Evolutionary conservation across 1,140 invertebrate genomes (phyloP).

Genomic region (Anoplolepis gracilipes): DNA sequence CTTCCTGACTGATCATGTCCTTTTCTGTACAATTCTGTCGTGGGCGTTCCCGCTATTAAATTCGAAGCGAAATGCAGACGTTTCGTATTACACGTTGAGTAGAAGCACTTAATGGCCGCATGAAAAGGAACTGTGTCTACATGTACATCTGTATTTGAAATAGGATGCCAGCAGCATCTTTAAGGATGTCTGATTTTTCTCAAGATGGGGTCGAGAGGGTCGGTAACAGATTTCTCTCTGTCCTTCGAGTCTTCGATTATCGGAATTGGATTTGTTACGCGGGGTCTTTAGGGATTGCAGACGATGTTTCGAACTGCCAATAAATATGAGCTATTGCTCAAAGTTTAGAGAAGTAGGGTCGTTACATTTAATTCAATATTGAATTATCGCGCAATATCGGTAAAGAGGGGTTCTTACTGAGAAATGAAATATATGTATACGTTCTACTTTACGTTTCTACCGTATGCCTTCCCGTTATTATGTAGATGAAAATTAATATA

Average conservation of each 20-base stretch:
- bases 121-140: neutral
- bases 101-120: slow-evolving; percentile 34
- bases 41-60: slow-evolving; percentile 6
- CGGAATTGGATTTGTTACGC: slow-evolving; percentile 3
- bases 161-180: neutral
- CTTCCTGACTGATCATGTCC: neutral
- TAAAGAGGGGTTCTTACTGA: neutral
- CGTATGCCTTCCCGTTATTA: neutral
- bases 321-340: slow-evolving; percentile 16
- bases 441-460: neutral
- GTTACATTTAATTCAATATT: slow-evolving; percentile 15
- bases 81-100: slow-evolving; percentile 29
- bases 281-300: neutral
- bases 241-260: slow-evolving; percentile 22
- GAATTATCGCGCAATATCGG: neutral
- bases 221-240: slow-evolving; percentile 25
- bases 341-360: neutral
- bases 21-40: neutral
- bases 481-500: slow-evolving; percentile 25
- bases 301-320: slow-evolving; percentile 23
- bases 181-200: slow-evolving; percentile 40
- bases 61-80: neutral
- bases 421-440: neutral
- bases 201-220: neutral
- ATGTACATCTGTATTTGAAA: slow-evolving; percentile 22